phyloP scores from a whole-genome alignment of 1,140 invertebrate genomes.

The Melanaphis sacchari region DNA sequence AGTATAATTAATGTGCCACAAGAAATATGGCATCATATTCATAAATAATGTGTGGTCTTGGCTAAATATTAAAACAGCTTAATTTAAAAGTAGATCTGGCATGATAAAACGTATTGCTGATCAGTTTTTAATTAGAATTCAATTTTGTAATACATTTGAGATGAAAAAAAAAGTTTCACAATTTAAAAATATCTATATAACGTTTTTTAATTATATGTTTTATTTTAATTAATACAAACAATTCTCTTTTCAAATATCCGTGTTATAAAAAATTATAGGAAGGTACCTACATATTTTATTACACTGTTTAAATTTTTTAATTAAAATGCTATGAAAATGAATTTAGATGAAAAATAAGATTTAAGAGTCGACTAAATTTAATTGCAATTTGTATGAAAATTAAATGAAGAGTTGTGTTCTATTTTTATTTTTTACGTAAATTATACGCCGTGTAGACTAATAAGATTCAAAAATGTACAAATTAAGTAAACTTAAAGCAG shows the following conservation, averaged over 20 bases:
- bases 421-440: conserved; percentile 17
- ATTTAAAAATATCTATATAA: not conserved
- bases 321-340: conserved; percentile 3
- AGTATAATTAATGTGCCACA: not conserved
- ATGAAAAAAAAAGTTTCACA: conserved; percentile 14
- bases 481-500: not conserved
- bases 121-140: conserved; percentile 38
- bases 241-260: not conserved
- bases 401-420: not conserved
- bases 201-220: conserved; percentile 33
- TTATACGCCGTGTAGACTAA: not conserved
- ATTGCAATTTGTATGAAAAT: not conserved
- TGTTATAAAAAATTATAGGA: not conserved
- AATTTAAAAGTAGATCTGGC: conserved; percentile 23
- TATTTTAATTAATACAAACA: conserved; percentile 10
- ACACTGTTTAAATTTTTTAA: not conserved
- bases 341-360: not conserved
- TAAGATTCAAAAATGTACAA: not conserved
- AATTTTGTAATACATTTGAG: not conserved
- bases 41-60: not conserved
- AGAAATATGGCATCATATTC: not conserved
- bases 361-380: not conserved
- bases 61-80: conserved; percentile 21
- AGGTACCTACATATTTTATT: not conserved
- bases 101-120: conserved; percentile 18